A percentile compares a stretch with the other conserved stretches of the same genome.
These are phyloP conservation scores for Acromyrmex heyeri DNA, from an alignment of 1,140 invertebrate genomes.

Conservation along the genomic window DNA sequence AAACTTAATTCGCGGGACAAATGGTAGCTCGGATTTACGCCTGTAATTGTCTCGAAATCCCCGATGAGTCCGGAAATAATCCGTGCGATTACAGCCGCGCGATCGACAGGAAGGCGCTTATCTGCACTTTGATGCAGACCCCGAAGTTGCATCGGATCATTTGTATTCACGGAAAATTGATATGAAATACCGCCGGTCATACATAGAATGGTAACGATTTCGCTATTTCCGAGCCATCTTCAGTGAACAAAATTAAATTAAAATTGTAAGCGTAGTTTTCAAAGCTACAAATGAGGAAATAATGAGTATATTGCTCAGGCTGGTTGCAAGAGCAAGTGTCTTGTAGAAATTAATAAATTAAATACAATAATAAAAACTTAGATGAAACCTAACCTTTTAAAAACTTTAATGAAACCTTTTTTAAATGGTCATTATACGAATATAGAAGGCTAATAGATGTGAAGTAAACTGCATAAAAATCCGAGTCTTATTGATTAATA, in stretches of 20 bases:
- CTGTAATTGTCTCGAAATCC: conserved; percentile 67
- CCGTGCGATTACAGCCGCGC: neutral
- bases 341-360: too few species aligned
- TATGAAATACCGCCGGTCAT: neutral
- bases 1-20: conserved; percentile 75
- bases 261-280: neutral
- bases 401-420: too few species aligned
- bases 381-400: too few species aligned
- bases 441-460: too few species aligned
- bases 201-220: conserved; percentile 60
- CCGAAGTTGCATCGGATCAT: conserved; percentile 20
- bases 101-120: conserved; percentile 12
- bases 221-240: neutral
- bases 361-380: too few species aligned
- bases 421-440: too few species aligned
- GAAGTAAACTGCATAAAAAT: too few species aligned
- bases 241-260: too few species aligned
- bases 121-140: neutral
- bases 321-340: too few species aligned
- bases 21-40: conserved; percentile 62
- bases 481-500: neutral
- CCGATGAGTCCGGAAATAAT: conserved; percentile 39
- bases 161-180: neutral
- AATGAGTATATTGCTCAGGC: too few species aligned
- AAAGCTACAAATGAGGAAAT: too few species aligned